phyloP scores from a whole-genome alignment of 2,797 vertebrate species.

The Tarsius wallacei region DNA sequence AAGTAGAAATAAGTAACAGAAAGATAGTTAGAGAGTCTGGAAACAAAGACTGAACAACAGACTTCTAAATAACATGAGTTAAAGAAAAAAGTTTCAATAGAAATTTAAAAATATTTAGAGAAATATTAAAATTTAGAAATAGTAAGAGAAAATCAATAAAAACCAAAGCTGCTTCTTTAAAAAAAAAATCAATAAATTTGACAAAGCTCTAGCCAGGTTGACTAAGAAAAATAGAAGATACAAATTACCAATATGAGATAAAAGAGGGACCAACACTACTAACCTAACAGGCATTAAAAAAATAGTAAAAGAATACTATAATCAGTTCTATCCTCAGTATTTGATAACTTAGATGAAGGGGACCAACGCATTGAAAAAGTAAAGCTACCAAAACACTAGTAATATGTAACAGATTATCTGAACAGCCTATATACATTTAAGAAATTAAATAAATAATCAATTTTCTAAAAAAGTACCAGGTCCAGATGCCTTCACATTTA shows the following conservation, averaged over 20 bases:
- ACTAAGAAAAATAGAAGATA: neutral
- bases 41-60: neutral
- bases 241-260: neutral
- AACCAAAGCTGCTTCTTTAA: neutral
- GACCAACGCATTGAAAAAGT: neutral
- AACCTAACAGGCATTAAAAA: neutral
- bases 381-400: neutral
- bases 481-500: neutral
- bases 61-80: neutral
- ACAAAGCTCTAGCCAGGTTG: neutral
- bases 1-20: neutral
- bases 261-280: neutral
- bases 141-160: neutral
- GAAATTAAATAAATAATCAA: neutral
- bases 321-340: neutral
- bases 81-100: neutral
- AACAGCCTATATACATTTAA: neutral
- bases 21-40: neutral
- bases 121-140: neutral
- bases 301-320: neutral
- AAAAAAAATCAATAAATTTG: neutral
- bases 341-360: neutral
- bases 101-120: neutral
- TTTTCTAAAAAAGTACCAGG: neutral
- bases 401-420: neutral